phyloP scores from a whole-genome alignment of 2,113 vertebrate genomes.

The Motacilla alba region DNA sequence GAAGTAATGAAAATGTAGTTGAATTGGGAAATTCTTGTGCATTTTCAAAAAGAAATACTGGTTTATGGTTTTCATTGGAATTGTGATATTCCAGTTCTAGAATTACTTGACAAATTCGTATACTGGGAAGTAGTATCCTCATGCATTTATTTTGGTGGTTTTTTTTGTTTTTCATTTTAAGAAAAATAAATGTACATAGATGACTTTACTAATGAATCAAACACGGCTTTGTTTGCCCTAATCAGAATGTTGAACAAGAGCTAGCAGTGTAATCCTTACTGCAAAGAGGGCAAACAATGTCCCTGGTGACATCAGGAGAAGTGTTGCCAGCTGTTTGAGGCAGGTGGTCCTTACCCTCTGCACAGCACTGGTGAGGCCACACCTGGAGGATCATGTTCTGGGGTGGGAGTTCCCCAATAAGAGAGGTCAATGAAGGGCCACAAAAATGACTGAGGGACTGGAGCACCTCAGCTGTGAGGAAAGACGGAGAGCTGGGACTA shows the following conservation, averaged over 20 bases:
- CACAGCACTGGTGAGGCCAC: background rate
- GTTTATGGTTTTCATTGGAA: background rate
- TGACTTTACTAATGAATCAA: background rate
- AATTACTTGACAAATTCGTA: background rate
- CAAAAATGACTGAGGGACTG: background rate
- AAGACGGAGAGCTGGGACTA: background rate
- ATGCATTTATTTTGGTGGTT: no score
- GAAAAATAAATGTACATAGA: rapidly evolving
- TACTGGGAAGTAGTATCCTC: background rate
- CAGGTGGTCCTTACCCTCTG: background rate
- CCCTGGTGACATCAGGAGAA: background rate
- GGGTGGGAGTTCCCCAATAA: rapidly evolving
- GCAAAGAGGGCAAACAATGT: background rate
- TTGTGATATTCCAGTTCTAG: background rate
- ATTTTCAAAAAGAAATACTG: background rate
- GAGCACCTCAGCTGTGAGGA: background rate
- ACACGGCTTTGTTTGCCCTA: background rate
- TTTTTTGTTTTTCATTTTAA: no score
- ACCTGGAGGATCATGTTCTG: background rate
- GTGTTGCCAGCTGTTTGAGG: background rate
- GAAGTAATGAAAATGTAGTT: background rate
- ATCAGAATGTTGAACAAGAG: background rate
- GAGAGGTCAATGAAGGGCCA: background rate
- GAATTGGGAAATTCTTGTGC: background rate
- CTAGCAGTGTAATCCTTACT: background rate